Percentiles rank a stretch among this genome's conserved stretches.
phyloP scores from a whole-genome alignment of 2,797 vertebrate species.

The Oryzias sinensis region DNA sequence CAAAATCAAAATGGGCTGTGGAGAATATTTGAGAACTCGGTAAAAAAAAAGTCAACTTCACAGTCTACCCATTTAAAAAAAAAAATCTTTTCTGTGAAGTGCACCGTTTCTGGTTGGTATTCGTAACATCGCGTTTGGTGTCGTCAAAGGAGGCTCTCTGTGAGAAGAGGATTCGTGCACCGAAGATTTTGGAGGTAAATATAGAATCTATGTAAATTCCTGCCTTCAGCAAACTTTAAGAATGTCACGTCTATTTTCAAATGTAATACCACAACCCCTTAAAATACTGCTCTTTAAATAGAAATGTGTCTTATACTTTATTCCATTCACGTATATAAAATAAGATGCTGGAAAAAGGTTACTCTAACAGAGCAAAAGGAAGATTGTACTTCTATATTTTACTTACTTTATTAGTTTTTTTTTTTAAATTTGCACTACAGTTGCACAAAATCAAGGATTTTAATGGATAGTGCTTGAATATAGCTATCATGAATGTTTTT shows the following conservation, averaged over 20 bases:
- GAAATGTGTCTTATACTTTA: too few species aligned
- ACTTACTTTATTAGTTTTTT: too few species aligned
- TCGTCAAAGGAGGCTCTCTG: neutral
- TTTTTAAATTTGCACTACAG: too few species aligned
- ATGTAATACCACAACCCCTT: neutral
- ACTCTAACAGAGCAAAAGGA: too few species aligned
- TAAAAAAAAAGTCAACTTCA: neutral
- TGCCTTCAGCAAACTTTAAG: neutral
- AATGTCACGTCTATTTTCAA: neutral
- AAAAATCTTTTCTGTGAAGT: neutral
- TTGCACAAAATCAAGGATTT: too few species aligned
- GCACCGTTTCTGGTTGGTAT: neutral
- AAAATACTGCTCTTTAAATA: too few species aligned
- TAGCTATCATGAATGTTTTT: too few species aligned
- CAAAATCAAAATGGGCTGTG: neutral
- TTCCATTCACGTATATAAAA: too few species aligned
- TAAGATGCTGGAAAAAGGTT: too few species aligned
- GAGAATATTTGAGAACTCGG: neutral
- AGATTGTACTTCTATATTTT: too few species aligned
- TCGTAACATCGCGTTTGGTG: too few species aligned
- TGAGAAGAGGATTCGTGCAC: neutral
- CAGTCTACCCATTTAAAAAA: neutral
- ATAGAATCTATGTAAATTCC: neutral
- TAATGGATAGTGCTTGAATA: too few species aligned
- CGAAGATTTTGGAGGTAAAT: neutral